Evolutionary conservation across 1,140 invertebrate genomes (phyloP).

Genomic region (Apis florea): DNA sequence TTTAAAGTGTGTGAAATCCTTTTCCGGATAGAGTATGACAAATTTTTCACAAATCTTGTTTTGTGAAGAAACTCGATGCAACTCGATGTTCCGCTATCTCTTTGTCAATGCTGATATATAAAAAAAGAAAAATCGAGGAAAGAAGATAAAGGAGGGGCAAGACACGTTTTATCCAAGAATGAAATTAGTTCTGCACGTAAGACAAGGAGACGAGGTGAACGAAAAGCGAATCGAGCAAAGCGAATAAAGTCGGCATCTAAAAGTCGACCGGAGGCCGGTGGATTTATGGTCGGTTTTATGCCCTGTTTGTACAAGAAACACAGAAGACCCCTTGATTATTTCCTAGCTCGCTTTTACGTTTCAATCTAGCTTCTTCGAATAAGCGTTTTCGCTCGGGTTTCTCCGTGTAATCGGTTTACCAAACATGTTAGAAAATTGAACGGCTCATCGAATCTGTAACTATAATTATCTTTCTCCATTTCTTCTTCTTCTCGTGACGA

Average conservation of each 20-base stretch:
- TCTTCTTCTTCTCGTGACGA: too few species aligned
- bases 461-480: too few species aligned
- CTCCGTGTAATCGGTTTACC: too few species aligned
- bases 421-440: too few species aligned
- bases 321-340: constrained; percentile 44
- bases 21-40: too few species aligned
- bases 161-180: constrained; percentile 14
- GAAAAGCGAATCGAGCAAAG: background rate
- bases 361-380: constrained; percentile 45
- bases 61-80: background rate
- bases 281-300: constrained; percentile 48
- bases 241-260: background rate
- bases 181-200: constrained; percentile 44
- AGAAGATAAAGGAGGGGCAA: background rate
- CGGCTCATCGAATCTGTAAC: too few species aligned
- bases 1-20: too few species aligned
- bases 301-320: constrained; percentile 38
- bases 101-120: too few species aligned
- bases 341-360: constrained; percentile 49
- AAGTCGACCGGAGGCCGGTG: constrained; percentile 40
- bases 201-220: constrained; percentile 12
- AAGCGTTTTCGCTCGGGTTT: background rate
- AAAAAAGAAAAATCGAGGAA: background rate
- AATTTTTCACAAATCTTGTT: too few species aligned
- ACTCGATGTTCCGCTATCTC: background rate